A percentile compares a stretch with the other conserved stretches of the same genome.
Evolutionary conservation across 2,797 vertebrate species (phyloP).

Genomic region (Atherinosoma microstoma): DNA sequence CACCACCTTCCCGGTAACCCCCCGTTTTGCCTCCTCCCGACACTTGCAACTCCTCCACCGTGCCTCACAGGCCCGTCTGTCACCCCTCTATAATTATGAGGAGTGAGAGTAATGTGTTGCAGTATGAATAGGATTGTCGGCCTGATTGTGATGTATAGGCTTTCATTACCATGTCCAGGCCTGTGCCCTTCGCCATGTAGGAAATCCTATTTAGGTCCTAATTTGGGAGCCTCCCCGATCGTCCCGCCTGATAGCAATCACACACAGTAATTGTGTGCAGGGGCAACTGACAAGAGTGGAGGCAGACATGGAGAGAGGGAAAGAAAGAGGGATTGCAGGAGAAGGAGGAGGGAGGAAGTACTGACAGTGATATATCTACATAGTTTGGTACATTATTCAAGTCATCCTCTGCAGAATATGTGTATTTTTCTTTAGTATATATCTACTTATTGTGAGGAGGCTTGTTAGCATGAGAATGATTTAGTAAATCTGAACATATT

Average conservation of each 20-base stretch:
- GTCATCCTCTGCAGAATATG: constrained; percentile 73
- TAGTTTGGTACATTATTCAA: constrained; percentile 79
- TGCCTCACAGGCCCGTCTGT: constrained; percentile 84
- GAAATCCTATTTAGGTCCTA: constrained; percentile 99
- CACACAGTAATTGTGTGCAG: constrained; percentile 99
- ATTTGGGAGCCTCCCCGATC: constrained; percentile 97
- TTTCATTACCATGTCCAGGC: constrained; percentile 99
- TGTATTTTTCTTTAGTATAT: constrained; percentile 47
- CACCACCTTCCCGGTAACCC: constrained; percentile 37
- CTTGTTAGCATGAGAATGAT: constrained; percentile 49
- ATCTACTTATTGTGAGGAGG: constrained; percentile 50
- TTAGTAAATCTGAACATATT: constrained; percentile 20
- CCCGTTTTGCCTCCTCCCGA: constrained; percentile 23
- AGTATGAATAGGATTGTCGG: constrained; percentile 95
- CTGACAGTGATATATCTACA: constrained; percentile 82
- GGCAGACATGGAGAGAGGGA: constrained; percentile 67
- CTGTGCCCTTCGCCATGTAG: constrained; percentile 95
- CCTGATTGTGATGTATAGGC: constrained; percentile 99
- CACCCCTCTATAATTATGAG: constrained; percentile 89
- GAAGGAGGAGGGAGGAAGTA: constrained; percentile 57
- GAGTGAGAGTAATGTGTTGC: constrained; percentile 92
- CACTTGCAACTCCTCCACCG: constrained; percentile 55
- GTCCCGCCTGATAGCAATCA: constrained; percentile 99
- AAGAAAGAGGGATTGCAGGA: constrained; percentile 85
- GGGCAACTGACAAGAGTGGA: constrained; percentile 91